Evolutionary conservation across 2,888 invertebrate species (phyloP).

Genomic region (Lucinisca nassula): DNA sequence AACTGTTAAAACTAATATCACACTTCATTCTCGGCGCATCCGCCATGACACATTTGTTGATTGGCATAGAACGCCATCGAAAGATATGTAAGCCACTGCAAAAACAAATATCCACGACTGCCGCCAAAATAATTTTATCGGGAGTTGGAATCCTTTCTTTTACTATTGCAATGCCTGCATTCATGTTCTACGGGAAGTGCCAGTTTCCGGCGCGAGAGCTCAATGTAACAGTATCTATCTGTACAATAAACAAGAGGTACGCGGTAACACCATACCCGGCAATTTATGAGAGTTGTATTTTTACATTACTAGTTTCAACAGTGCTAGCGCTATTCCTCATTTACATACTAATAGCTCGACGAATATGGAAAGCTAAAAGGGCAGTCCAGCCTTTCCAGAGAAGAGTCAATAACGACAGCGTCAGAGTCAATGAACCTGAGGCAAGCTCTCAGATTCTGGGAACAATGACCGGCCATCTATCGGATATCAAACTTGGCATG

Average conservation of each 20-base stretch:
- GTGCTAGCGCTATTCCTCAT: background rate
- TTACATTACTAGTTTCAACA: background rate
- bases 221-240: background rate
- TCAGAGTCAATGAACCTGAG: background rate
- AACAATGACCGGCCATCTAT: background rate
- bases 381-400: background rate
- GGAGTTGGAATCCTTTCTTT: background rate
- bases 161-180: background rate
- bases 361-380: background rate
- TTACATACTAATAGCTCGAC: background rate
- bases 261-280: background rate
- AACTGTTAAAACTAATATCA: background rate
- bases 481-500: background rate
- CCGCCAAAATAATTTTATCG: background rate
- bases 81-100: background rate
- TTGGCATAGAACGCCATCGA: slow-evolving; percentile 10
- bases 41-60: background rate
- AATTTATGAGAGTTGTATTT: background rate
- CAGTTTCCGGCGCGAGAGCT: background rate
- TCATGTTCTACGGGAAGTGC: background rate
- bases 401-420: background rate
- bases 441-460: background rate
- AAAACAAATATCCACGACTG: background rate
- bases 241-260: background rate
- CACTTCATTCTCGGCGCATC: background rate